Evolutionary conservation across 2,888 invertebrate genomes (phyloP), one percentile per base, ranked within the genome.

Genomic region (Schizaphis graminum): DNA sequence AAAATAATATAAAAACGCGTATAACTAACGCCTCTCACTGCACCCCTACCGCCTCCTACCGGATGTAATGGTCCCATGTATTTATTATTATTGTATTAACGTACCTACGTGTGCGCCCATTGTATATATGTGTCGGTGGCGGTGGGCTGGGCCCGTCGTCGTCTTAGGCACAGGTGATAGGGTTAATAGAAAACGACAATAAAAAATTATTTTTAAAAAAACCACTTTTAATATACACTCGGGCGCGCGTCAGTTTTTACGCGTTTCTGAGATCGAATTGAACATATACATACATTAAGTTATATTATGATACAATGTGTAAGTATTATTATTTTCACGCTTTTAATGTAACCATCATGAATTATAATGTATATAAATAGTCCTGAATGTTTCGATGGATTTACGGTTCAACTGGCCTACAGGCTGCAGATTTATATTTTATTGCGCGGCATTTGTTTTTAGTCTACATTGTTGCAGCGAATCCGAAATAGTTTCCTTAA

Each of bases 151-250:
- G 92, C 92, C 44, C 84, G 41, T 56, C 61, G n/a, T n/a, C 67
- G 67, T 67, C 67, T n/a, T 67, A 21, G 35, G 41, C n/a, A 87
- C 92, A 92, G 92, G 92, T 87, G 87, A 92, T 92, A 92, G 92
- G 92, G 92, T 92, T 92, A 92, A 92, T 86, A 92, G 44, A 84
- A 84, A 53, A 28, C 10, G 53, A 41, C 13, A 41, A 56, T 35
- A 86, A 86, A 91, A 85, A 91, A 56, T 26, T 41, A 56, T 35
- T 35, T 77, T 4, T 26, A 13, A 57, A 91, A 91, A 84, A 57
- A 56, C 85, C 44, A 85, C 85, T 91, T 41, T 85, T 44, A 44
- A 77, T 77, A 77, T 77, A 49, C 49, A 26, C 53, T 41, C 77
- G 41, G 26, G 35, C 57, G 56, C 4, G 44, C 24, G 47, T 4